Percentiles rank a stretch among this genome's conserved stretches.
phyloP scores from a whole-genome alignment of 2,113 vertebrate species.

The Carassius gibelio region DNA sequence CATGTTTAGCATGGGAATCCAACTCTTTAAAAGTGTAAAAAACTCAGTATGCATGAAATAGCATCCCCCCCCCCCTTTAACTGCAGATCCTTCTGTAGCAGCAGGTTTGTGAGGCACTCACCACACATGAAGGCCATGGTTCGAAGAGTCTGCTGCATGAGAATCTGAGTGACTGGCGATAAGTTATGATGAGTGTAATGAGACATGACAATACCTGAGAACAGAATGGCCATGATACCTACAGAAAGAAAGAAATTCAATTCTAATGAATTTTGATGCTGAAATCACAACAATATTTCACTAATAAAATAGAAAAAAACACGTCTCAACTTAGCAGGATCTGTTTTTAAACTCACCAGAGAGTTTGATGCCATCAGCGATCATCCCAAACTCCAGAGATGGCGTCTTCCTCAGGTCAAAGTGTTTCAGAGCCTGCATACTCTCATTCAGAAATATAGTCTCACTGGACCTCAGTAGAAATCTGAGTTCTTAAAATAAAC shows the following conservation, averaged over 20 bases:
- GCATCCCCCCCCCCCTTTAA: neutral
- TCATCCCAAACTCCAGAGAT: slow-evolving; percentile 97
- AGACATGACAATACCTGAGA: slow-evolving; percentile 97
- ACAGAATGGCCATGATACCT: slow-evolving; percentile 99
- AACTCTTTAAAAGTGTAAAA: too few species aligned
- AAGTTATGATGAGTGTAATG: slow-evolving; percentile 99
- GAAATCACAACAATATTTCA: neutral
- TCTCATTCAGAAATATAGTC: neutral
- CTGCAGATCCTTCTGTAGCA: neutral
- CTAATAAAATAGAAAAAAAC: neutral
- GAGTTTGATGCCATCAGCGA: slow-evolving; percentile 94
- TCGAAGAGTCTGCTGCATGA: slow-evolving; percentile 97
- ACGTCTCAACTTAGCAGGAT: neutral
- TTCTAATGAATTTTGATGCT: neutral
- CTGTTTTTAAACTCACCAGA: slow-evolving; percentile 79
- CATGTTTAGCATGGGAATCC: too few species aligned
- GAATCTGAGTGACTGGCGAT: slow-evolving; percentile 96
- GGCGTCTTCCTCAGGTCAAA: slow-evolving; percentile 96
- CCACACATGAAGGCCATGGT: slow-evolving; percentile 97
- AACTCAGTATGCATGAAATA: too few species aligned
- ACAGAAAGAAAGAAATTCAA: slow-evolving; percentile 1
- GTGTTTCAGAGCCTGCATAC: slow-evolving; percentile 85
- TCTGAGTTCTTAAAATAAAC: neutral
- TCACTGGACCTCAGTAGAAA: neutral
- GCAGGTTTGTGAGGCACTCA: slow-evolving; percentile 69